Percentiles rank a stretch among this genome's conserved stretches.
phyloP scores from a whole-genome alignment of 2,797 vertebrate species.

The Rhinogobio ventralis region DNA sequence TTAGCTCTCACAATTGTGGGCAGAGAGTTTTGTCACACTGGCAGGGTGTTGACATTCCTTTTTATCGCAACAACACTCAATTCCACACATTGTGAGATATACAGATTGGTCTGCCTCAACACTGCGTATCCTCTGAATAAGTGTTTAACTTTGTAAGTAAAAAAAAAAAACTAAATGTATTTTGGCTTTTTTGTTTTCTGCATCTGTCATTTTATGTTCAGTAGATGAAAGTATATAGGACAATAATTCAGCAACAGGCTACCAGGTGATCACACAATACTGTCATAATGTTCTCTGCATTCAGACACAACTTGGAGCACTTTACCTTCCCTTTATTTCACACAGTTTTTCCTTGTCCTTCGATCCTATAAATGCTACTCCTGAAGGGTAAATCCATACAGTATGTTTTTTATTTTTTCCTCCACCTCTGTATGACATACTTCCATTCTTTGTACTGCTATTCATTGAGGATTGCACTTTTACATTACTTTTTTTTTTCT shows the following conservation, averaged over 20 bases:
- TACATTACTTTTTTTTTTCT: too few relatives aligned
- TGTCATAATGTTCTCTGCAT: neutral
- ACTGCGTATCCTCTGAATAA: neutral
- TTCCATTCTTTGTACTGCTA: too few relatives aligned
- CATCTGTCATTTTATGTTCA: neutral
- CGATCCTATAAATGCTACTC: too few relatives aligned
- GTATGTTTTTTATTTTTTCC: too few relatives aligned
- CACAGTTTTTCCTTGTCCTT: neutral
- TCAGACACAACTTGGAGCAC: neutral
- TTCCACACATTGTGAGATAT: neutral
- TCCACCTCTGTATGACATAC: too few relatives aligned
- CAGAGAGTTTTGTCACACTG: constrained; percentile 32
- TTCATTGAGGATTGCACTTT: too few relatives aligned
- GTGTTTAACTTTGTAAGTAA: constrained; percentile 2
- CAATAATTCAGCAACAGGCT: neutral
- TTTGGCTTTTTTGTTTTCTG: too few relatives aligned
- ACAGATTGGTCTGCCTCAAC: neutral
- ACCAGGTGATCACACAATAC: neutral
- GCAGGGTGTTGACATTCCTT: constrained; percentile 31
- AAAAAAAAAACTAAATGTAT: neutral
- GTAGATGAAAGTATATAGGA: neutral
- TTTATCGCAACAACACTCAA: constrained; percentile 18
- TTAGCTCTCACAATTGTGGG: constrained; percentile 40
- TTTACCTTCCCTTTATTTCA: neutral
- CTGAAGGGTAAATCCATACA: too few relatives aligned